These are phyloP conservation scores for Minunthozetes semirufus DNA, from an alignment of 2,888 invertebrate genomes.

Conservation along the genomic window DNA sequence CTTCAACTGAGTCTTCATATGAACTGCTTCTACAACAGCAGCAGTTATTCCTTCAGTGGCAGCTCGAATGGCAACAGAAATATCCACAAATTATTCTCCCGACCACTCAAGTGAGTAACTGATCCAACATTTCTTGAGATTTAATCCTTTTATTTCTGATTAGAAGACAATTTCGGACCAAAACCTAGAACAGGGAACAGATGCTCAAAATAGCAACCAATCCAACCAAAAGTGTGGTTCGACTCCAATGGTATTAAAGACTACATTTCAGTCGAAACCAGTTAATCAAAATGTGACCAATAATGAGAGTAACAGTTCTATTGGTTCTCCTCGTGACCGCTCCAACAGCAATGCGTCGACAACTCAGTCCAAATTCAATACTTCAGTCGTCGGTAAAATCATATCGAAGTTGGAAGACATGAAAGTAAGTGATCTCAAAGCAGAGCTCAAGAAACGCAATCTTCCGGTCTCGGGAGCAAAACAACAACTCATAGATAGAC, in stretches of 20 bases:
- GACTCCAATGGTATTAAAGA: neutral
- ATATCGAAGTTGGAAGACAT: conserved; percentile 73
- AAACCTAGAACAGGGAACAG: conserved; percentile 27
- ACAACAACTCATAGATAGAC: conserved; percentile 83
- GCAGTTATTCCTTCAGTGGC: conserved; percentile 80
- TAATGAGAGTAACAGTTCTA: neutral
- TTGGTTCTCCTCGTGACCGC: neutral
- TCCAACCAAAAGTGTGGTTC: neutral
- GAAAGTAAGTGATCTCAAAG: conserved; percentile 91
- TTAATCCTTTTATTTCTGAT: neutral
- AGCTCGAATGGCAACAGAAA: conserved; percentile 57
- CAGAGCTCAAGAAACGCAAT: conserved; percentile 85
- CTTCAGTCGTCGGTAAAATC: conserved; percentile 26
- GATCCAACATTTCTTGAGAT: neutral
- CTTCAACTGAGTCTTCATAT: conserved; percentile 67
- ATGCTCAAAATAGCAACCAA: conserved; percentile 16
- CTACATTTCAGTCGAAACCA: conserved; percentile 24
- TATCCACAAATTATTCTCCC: conserved; percentile 75
- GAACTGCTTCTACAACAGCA: conserved; percentile 88
- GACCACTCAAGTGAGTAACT: conserved; percentile 49
- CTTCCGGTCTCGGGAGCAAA: conserved; percentile 93
- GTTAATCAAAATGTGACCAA: conserved; percentile 5
- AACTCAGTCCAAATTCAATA: conserved; percentile 7
- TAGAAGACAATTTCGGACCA: conserved; percentile 31
- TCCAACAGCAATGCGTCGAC: conserved; percentile 13